Conservation (phyloP, 2,113 vertebrate genomes). For the Callorhinus ursinus region DNA sequence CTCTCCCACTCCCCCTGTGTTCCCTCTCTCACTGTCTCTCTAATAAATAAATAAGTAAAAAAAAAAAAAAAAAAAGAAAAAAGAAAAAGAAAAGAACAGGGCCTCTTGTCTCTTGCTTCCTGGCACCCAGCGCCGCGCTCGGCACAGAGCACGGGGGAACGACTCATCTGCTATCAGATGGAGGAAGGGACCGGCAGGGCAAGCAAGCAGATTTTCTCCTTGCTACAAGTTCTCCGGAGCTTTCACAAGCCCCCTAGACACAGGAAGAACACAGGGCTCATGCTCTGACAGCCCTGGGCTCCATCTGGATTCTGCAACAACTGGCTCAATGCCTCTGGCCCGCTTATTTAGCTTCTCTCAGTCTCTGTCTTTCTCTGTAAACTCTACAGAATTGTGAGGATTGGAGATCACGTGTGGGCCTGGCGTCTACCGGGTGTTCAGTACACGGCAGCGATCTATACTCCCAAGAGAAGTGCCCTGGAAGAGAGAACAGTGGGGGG, state of each 20-base stretch:
- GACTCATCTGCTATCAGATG: not conserved
- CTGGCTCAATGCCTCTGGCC: not conserved
- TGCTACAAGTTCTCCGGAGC: not conserved
- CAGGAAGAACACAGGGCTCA: not conserved
- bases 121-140: accelerated
- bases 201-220: not conserved
- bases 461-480: not conserved
- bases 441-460: not conserved
- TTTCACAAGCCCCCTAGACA: not conserved
- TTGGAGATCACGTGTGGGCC: not conserved
- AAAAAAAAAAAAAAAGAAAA: no score
- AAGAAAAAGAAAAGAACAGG: no score
- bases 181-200: not conserved
- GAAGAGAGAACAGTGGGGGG: not conserved
- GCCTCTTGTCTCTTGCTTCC: not conserved
- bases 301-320: not conserved
- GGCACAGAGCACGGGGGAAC: not conserved
- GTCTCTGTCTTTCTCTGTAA: not conserved
- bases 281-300: not conserved
- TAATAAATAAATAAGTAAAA: no score
- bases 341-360: not conserved
- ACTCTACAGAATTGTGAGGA: not conserved
- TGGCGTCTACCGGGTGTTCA: not conserved
- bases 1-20: no score
- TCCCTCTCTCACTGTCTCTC: no score